Evolutionary conservation across 2,113 vertebrate genomes (phyloP).

Genomic region (Gobius niger): DNA sequence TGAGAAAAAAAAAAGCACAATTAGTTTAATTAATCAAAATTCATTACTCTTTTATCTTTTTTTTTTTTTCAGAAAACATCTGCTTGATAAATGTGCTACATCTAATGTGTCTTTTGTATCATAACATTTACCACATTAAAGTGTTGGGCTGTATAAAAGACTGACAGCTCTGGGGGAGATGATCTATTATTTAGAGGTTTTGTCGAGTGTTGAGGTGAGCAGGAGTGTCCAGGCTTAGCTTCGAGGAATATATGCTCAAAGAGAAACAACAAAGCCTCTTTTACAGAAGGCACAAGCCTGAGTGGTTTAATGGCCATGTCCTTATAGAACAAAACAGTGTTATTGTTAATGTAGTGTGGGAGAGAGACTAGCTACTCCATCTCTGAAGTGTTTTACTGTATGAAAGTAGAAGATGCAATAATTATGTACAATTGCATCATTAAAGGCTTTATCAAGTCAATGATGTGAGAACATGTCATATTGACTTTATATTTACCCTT

Average conservation of each 20-base stretch:
- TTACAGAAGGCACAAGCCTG: background rate
- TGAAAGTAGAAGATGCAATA: slow-evolving; percentile 25
- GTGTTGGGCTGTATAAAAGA: slow-evolving; percentile 14
- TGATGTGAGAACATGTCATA: too few species aligned
- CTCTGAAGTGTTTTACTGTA: slow-evolving; percentile 2
- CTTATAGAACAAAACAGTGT: slow-evolving; percentile 5
- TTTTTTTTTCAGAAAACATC: background rate
- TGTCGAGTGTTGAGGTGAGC: slow-evolving; percentile 11
- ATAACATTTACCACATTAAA: background rate
- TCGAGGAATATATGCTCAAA: background rate
- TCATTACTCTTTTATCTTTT: background rate
- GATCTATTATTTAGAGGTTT: slow-evolving; percentile 44
- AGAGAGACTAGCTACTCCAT: background rate
- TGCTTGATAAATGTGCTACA: background rate
- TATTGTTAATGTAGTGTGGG: slow-evolving; percentile 3
- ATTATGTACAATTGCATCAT: slow-evolving; percentile 27
- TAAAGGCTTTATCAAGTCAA: slow-evolving; percentile 26
- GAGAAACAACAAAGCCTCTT: background rate
- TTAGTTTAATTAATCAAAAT: too few species aligned
- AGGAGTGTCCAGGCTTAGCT: slow-evolving; percentile 9
- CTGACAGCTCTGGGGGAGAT: slow-evolving; percentile 20
- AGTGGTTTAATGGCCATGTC: slow-evolving; percentile 2
- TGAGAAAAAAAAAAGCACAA: too few species aligned
- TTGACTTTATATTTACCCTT: background rate
- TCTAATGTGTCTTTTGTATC: background rate